A percentile compares a stretch with the other conserved stretches of the same genome.
Conservation (phyloP, 2,113 vertebrate species). For the Leptosomus discolor region DNA sequence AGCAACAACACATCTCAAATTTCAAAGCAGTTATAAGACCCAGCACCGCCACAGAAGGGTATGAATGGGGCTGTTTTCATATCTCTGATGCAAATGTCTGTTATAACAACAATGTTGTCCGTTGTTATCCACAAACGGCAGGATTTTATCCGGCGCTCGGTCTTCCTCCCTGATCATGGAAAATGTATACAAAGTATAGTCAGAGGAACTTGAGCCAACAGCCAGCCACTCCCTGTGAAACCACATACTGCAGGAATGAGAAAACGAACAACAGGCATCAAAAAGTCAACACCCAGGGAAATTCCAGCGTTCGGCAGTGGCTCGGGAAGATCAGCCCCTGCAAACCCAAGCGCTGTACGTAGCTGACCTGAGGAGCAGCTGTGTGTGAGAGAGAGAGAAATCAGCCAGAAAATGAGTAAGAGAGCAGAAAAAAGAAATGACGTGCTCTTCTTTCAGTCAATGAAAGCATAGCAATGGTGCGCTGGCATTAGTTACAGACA, state of each 20-base stretch:
- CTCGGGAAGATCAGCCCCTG: not conserved
- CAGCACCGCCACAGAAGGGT: not conserved
- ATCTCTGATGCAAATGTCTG: not conserved
- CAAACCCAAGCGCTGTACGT: not conserved
- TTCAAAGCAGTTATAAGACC: not conserved
- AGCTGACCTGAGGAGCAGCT: not conserved
- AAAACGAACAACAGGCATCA: not conserved
- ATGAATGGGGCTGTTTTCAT: conserved; percentile 32
- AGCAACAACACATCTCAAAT: not conserved
- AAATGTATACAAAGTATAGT: not conserved
- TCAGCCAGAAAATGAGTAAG: not conserved
- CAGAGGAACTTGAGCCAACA: not conserved
- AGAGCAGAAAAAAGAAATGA: not conserved
- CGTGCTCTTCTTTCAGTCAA: not conserved
- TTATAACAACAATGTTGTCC: conserved; percentile 1
- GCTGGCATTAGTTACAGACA: not conserved
- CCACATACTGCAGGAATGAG: not conserved
- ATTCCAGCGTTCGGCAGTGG: not conserved
- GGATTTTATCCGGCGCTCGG: not conserved
- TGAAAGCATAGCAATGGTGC: not conserved
- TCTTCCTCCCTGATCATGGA: not conserved
- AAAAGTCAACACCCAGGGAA: conserved; percentile 36
- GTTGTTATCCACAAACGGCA: not conserved
- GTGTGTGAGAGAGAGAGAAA: not conserved
- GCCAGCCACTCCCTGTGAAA: conserved; percentile 56